phyloP scores from a whole-genome alignment of 2,888 invertebrate species.

The Orthosia incerta region DNA sequence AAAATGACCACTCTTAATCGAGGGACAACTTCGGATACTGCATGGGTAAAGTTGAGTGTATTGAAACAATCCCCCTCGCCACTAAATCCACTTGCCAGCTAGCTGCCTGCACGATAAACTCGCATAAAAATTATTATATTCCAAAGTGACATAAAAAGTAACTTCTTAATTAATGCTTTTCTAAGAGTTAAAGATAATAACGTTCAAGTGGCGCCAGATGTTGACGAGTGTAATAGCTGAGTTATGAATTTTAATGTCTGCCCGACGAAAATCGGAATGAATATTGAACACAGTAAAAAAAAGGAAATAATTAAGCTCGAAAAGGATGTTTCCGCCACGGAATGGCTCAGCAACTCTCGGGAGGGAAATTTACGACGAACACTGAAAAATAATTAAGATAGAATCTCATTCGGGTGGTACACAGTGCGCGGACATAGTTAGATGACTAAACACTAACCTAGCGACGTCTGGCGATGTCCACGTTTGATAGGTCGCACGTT shows the following conservation, averaged over 20 bases:
- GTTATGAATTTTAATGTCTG: slow-evolving; percentile 88
- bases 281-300: slow-evolving; percentile 87
- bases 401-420: slow-evolving; percentile 80
- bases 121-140: slow-evolving; percentile 47
- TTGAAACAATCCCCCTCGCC: slow-evolving; percentile 1
- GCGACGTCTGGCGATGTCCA: slow-evolving; percentile 26
- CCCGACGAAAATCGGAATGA: slow-evolving; percentile 84
- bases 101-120: slow-evolving; percentile 32
- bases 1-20: slow-evolving; percentile 65
- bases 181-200: slow-evolving; percentile 84
- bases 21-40: slow-evolving; percentile 31
- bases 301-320: slow-evolving; percentile 84
- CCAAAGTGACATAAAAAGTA: slow-evolving; percentile 68
- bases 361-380: slow-evolving; percentile 80
- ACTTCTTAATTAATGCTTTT: slow-evolving; percentile 82
- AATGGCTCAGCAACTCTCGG: slow-evolving; percentile 79
- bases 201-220: slow-evolving; percentile 85
- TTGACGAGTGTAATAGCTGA: slow-evolving; percentile 86
- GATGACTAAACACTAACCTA: slow-evolving; percentile 51
- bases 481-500: slow-evolving; percentile 32
- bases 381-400: slow-evolving; percentile 85
- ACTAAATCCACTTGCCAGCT: slow-evolving; percentile 26
- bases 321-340: slow-evolving; percentile 82
- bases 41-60: slow-evolving; percentile 23
- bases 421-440: slow-evolving; percentile 58